Evolutionary conservation across 35 echinoderm and acorn worm species (phyloP), one percentile per base, ranked within the genome.

Genomic region (Stichopus chloronotus): DNA sequence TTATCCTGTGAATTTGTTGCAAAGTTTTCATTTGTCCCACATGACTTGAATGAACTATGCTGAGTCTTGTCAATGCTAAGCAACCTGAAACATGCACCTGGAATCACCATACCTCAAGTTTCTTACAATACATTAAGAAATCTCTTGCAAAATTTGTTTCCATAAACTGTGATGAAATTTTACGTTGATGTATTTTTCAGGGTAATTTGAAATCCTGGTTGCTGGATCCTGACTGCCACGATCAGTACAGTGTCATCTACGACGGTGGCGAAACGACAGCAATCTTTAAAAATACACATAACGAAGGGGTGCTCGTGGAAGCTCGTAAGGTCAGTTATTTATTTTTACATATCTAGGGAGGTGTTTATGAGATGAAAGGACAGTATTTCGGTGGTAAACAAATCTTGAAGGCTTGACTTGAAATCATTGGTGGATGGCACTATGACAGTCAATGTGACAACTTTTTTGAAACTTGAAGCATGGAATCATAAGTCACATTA

Each of bases 161-260:
- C 30, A 43, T 43, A 43, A 43, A 43, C 30, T 3, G 30, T 43
- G 30, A 43, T 43, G 30, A 43, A 43, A 43, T 43, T 74, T 74
- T 14, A 61, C 14, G 14, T 61, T 61, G 59, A 61, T 61, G 8
- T 61, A 14, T 14, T 74, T 74, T 7, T 69, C 78, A 99, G 97
- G 95, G 97, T 92, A 99, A 99, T 92, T 22, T 96, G 78, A 96
- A 92, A 84, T 88, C 30, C 10, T 99, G 97, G 97, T 79, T 99
- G 23, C 63, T 94, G 53, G 93, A 99, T 61, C 53, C 88, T 22
- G 97, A 99, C 56, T 96, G 93, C 56, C 94, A 96, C 43, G 97
- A 99, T 72, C 95, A 99, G 25, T 99, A 96, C 92, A 96, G 97
- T 88, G 95, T 96, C 43, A 99, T 99, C 56, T 96, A 94, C 78